Percentiles rank a stretch among this genome's conserved stretches.
These are phyloP conservation scores for Sphenodon punctatus DNA, from an alignment of 2,797 vertebrate genomes.

Conservation along the genomic window DNA sequence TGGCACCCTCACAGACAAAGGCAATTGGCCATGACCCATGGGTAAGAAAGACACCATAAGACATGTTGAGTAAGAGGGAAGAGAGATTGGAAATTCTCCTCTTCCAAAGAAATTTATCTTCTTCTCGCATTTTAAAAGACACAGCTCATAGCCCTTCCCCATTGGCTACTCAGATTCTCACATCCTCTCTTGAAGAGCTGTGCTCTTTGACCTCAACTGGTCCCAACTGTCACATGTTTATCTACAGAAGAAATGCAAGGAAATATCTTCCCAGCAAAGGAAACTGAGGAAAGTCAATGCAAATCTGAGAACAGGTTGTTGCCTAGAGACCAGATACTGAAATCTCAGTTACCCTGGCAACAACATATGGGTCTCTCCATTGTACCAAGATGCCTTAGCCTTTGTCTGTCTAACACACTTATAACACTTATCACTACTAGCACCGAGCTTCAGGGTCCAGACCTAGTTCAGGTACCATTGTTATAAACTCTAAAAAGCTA, in stretches of 20 bases:
- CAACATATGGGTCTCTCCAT: conserved; percentile 30
- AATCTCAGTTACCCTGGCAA: conserved; percentile 52
- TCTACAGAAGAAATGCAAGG: neutral
- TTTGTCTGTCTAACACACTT: neutral
- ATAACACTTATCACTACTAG: neutral
- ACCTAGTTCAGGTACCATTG: neutral
- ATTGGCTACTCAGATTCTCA: neutral
- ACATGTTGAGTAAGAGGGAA: neutral
- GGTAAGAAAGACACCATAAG: neutral
- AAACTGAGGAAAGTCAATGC: conserved; percentile 19
- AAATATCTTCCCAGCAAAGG: conserved; percentile 7
- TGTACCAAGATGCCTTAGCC: conserved; percentile 14
- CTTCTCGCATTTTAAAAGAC: neutral
- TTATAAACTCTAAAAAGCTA: neutral
- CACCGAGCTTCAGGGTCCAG: neutral
- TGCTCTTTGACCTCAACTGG: neutral
- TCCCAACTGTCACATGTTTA: conserved; percentile 43
- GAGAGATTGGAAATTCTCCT: neutral
- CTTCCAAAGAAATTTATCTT: neutral
- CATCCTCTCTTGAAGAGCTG: neutral
- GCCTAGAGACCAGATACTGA: conserved; percentile 51
- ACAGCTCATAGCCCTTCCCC: neutral
- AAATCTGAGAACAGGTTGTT: conserved; percentile 36
- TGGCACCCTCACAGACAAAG: neutral
- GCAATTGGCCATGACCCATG: neutral